phyloP scores from a whole-genome alignment of 2,888 invertebrate species.

The Asteroscopus sphinx region DNA sequence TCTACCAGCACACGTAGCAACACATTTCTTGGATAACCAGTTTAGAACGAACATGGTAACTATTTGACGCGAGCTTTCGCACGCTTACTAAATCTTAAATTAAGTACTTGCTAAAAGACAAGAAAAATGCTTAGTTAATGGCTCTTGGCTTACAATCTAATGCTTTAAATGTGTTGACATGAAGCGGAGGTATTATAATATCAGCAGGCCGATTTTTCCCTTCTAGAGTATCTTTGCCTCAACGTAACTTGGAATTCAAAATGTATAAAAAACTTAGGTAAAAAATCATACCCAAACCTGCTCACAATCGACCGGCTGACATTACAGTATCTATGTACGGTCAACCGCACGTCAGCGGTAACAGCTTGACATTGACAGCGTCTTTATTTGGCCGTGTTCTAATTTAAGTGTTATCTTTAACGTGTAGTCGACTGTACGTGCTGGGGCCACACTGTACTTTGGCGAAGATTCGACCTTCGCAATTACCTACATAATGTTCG shows the following conservation, averaged over 20 bases:
- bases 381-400: too few relatives aligned
- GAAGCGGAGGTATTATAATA: not conserved
- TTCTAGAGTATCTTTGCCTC: too few relatives aligned
- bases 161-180: not conserved
- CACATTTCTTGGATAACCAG: conserved; percentile 97
- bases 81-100: not conserved
- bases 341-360: too few relatives aligned
- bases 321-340: not conserved
- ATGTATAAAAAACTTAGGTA: not conserved
- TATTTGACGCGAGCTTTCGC: conserved; percentile 41
- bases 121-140: conserved; percentile 1
- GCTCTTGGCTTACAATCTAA: not conserved
- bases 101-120: not conserved
- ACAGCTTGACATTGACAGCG: too few relatives aligned
- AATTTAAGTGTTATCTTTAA: too few relatives aligned
- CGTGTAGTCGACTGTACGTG: too few relatives aligned
- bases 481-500: not conserved
- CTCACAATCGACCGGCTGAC: not conserved
- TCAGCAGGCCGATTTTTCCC: not conserved
- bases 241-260: not conserved
- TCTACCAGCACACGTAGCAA: conserved; percentile 97
- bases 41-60: conserved; percentile 95
- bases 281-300: not conserved
- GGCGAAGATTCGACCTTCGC: too few relatives aligned
- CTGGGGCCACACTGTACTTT: too few relatives aligned